phyloP scores from a whole-genome alignment of 2,888 invertebrate species.

The Petrophora chlorosata region DNA sequence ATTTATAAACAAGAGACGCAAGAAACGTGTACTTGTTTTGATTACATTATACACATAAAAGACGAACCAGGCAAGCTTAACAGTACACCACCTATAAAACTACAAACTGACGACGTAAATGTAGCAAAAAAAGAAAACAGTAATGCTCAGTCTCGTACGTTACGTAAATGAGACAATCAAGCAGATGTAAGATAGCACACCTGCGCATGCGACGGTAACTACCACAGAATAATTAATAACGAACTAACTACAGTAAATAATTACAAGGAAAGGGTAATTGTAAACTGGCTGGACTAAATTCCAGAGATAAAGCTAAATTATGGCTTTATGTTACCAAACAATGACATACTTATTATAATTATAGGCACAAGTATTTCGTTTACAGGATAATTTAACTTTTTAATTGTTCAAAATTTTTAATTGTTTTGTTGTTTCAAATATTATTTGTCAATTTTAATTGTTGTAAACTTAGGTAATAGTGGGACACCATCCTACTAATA shows the following conservation, averaged over 20 bases:
- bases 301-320: too few relatives aligned
- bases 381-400: too few relatives aligned
- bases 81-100: slow-evolving; percentile 8
- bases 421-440: too few relatives aligned
- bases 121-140: slow-evolving; percentile 15
- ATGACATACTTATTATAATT: not conserved
- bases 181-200: slow-evolving; percentile 22
- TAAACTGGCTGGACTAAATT: slow-evolving; percentile 1
- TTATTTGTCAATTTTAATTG: too few relatives aligned
- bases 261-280: slow-evolving; percentile 11
- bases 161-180: slow-evolving; percentile 23
- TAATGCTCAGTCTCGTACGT: slow-evolving; percentile 12
- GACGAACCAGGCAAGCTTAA: slow-evolving; percentile 8
- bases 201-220: slow-evolving; percentile 11
- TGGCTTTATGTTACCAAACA: not conserved
- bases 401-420: too few relatives aligned
- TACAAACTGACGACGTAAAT: slow-evolving; percentile 8
- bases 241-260: not conserved
- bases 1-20: not conserved
- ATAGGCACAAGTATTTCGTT: not conserved
- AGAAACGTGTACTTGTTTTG: not conserved
- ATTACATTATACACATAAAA: slow-evolving; percentile 5
- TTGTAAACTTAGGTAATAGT: too few relatives aligned
- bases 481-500: too few relatives aligned
- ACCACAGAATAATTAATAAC: too few relatives aligned